A percentile compares a stretch with the other conserved stretches of the same genome.
phyloP scores from a whole-genome alignment of 1,140 invertebrate species.

The Macrosteles quadrilineatus region DNA sequence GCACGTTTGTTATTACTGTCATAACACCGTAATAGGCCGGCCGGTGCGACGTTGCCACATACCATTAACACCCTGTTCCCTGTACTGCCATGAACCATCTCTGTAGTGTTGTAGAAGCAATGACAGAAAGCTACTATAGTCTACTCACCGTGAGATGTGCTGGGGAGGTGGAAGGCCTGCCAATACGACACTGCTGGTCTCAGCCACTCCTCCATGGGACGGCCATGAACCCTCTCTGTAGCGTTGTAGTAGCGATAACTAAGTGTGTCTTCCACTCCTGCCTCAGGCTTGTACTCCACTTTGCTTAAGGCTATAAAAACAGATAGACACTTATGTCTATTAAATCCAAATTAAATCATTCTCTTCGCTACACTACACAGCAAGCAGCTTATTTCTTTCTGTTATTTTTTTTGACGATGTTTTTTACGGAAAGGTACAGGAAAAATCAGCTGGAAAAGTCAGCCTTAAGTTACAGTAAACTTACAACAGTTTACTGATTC shows the following conservation, averaged over 20 bases:
- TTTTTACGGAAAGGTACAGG: neutral
- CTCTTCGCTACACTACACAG: too few relatives aligned
- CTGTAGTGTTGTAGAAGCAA: neutral
- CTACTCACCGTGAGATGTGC: neutral
- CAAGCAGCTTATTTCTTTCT: neutral
- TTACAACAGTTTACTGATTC: too few relatives aligned
- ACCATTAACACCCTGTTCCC: too few relatives aligned
- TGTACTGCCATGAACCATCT: too few relatives aligned
- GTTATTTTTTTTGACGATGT: neutral
- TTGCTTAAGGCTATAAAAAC: constrained; percentile 49
- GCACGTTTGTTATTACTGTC: too few relatives aligned
- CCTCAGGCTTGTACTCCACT: constrained; percentile 57
- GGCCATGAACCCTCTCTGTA: constrained; percentile 54
- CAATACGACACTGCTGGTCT: constrained; percentile 60
- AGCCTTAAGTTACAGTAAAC: too few relatives aligned
- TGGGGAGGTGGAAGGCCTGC: constrained; percentile 52
- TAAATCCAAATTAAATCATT: neutral
- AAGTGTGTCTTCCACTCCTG: constrained; percentile 53
- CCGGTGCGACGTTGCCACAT: too few relatives aligned
- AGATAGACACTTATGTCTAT: neutral
- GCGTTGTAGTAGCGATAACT: constrained; percentile 60
- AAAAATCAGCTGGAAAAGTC: too few relatives aligned
- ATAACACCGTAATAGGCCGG: too few relatives aligned
- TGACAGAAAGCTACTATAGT: neutral
- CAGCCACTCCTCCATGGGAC: constrained; percentile 68